Evolutionary conservation across 2,797 vertebrate genomes (phyloP), one percentile per base, ranked within the genome.

Genomic region (Sardinella longiceps): DNA sequence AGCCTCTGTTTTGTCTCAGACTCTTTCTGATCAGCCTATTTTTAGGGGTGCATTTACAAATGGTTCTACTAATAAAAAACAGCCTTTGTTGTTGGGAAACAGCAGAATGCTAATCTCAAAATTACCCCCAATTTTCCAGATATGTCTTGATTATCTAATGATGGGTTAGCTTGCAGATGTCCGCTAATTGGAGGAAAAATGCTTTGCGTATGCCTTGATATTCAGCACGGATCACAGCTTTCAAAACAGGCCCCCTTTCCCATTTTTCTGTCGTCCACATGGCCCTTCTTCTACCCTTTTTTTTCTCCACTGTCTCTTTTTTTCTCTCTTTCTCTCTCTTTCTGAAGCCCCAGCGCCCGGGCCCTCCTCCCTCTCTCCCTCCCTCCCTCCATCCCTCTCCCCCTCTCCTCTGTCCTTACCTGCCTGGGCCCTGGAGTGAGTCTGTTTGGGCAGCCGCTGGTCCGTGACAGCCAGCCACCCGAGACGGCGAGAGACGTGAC

Each of bases 41-140:
- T 92, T 88, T 85, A 91, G 88, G 77, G 81, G 82, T 85, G 91
- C 80, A 87, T 91, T 91, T 90, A 90, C 87, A 91, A 93, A 92
- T 81, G 51, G 87, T 83, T 83, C 86, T 88, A 87, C 86, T 88
- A 87, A 87, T 90, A 87, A 89, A 91, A 74, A 90, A 89, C 11
- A 87, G 86, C 88, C 88, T 92, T 91, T 91, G 85, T 90, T 91
- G 89, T 89, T 83, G 88, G 85, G 87, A 85, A 91, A 92, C 89
- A 89, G 93, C 91, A 94, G 87, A 91, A 89, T 89, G 84, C 88
- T 93, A 93, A 94, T 93, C 91, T 93, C 63, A 90, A 93, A 95
- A 94, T 94, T 84, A 86, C 91, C 81, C 88, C 87, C 87, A 93
- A 88, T 93, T 94, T 89, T 88, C 87, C 88, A 89, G 88, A 93